Percentiles rank a stretch among this genome's conserved stretches.
These are phyloP conservation scores for Sapayoa aenigma DNA, from an alignment of 2,113 vertebrate genomes.

Conservation along the genomic window DNA sequence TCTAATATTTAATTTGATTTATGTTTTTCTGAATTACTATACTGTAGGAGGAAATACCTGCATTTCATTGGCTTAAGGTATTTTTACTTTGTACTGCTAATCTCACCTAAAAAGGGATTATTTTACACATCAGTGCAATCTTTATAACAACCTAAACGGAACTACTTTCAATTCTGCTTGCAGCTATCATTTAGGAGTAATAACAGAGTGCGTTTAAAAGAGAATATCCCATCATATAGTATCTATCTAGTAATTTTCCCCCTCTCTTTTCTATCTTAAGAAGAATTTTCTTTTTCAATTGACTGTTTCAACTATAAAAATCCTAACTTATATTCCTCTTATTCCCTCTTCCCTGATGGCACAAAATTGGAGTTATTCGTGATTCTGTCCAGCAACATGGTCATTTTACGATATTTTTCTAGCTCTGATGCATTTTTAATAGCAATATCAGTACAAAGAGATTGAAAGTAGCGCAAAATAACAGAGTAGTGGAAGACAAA, in stretches of 20 bases:
- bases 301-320: constrained; percentile 36
- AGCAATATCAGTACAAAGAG: constrained; percentile 22
- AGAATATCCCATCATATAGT: constrained; percentile 43
- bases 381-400: constrained; percentile 16
- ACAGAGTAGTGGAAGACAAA: background rate
- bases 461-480: constrained; percentile 28
- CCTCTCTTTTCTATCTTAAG: background rate
- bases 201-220: constrained; percentile 43
- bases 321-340: constrained; percentile 28
- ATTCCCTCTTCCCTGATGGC: background rate
- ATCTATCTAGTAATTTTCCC: constrained; percentile 51
- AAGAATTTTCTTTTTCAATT: constrained; percentile 25
- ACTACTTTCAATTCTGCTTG: constrained; percentile 23
- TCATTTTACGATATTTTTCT: constrained; percentile 35
- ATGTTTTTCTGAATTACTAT: background rate
- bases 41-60: background rate
- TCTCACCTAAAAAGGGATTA: constrained; percentile 11
- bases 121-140: constrained; percentile 56
- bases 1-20: background rate
- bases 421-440: constrained; percentile 45
- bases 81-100: constrained; percentile 23
- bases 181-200: constrained; percentile 56
- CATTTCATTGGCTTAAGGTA: background rate
- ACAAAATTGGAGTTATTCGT: constrained; percentile 29
- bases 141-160: background rate